Evolutionary conservation across 2,797 vertebrate genomes (phyloP).

Genomic region (Dallia pectoralis): DNA sequence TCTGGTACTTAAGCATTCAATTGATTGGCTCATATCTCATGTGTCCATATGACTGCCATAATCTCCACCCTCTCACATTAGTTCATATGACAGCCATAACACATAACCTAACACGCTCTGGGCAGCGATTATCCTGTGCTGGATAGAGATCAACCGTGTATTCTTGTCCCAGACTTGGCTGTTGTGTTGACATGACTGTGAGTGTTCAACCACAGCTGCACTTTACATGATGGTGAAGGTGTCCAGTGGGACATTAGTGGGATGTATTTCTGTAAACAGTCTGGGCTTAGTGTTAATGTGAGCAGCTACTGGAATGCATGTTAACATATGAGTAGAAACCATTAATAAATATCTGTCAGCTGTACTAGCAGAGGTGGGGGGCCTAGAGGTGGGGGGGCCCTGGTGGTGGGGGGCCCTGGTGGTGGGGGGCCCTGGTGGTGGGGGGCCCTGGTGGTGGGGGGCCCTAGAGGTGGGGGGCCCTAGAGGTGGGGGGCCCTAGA

Average conservation of each 20-base stretch:
- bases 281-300: background rate
- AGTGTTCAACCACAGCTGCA: background rate
- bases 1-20: no score
- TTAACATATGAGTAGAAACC: background rate
- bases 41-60: no score
- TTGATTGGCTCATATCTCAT: no score
- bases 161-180: background rate
- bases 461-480: no score
- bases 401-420: no score
- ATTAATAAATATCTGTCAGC: slow-evolving; percentile 5
- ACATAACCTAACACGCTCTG: background rate
- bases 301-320: background rate
- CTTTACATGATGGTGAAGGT: background rate
- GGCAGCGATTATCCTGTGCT: background rate
- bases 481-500: no score
- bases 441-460: no score
- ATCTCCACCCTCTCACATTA: no score
- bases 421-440: no score
- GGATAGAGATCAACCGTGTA: background rate
- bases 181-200: background rate
- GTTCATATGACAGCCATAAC: no score
- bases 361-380: background rate
- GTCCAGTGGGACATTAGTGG: background rate
- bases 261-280: background rate
- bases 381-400: no score